These are phyloP conservation scores for Harpagoxenus sublaevis DNA, from an alignment of 2,888 invertebrate genomes.

Conservation along the genomic window DNA sequence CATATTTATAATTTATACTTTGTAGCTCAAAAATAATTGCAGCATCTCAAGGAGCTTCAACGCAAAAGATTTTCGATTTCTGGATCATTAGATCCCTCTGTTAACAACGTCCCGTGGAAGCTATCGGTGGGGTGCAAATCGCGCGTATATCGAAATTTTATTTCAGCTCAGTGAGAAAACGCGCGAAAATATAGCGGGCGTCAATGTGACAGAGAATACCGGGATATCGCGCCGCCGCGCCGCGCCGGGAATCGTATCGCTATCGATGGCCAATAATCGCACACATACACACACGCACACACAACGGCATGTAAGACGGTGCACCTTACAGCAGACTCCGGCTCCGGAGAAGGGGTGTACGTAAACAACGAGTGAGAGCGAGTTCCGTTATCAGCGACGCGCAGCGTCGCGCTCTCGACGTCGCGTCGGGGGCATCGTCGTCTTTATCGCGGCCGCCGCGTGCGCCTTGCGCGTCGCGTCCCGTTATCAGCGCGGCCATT, in stretches of 20 bases:
- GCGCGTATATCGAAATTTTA: constrained; percentile 22
- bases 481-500: constrained; percentile 86
- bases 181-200: constrained; percentile 26
- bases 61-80: neutral
- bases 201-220: constrained; percentile 23
- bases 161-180: constrained; percentile 1
- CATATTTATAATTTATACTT: neutral
- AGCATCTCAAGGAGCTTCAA: neutral
- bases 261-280: constrained; percentile 74
- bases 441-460: constrained; percentile 84
- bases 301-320: constrained; percentile 33
- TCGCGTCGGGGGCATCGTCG: constrained; percentile 69
- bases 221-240: neutral
- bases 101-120: neutral
- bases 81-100: neutral
- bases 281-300: constrained; percentile 50
- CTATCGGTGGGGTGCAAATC: neutral
- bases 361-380: constrained; percentile 76
- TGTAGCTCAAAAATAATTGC: neutral
- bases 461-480: constrained; percentile 75
- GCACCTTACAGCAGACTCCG: constrained; percentile 59
- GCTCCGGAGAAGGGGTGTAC: constrained; percentile 64
- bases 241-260: constrained; percentile 56
- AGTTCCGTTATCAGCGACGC: constrained; percentile 84
- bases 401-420: constrained; percentile 82